Evolutionary conservation across 2,888 invertebrate genomes (phyloP).

Genomic region (Rhagonycha fulva): DNA sequence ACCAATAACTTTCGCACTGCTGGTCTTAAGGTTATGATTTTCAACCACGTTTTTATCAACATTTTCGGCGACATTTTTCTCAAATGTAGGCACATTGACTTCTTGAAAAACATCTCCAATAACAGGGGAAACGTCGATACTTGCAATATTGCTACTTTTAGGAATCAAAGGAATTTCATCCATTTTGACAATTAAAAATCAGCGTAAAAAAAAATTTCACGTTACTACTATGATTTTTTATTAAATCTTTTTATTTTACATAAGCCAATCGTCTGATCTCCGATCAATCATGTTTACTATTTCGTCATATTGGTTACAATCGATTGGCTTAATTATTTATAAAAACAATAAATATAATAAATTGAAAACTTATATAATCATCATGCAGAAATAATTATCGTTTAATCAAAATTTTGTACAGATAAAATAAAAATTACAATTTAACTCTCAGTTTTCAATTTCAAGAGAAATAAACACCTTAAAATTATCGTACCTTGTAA

Average conservation of each 20-base stretch:
- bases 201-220: background rate
- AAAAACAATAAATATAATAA: background rate
- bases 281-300: background rate
- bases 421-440: background rate
- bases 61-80: conserved; percentile 43
- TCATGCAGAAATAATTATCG: background rate
- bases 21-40: conserved; percentile 2
- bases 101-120: conserved; percentile 48
- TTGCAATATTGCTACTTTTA: conserved; percentile 32
- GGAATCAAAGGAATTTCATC: conserved; percentile 45
- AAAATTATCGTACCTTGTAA: background rate
- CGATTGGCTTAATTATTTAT: background rate
- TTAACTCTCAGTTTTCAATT: background rate
- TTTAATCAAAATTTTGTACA: background rate
- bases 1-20: background rate
- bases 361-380: background rate
- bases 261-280: background rate
- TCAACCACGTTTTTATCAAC: conserved; percentile 38
- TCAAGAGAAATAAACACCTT: background rate
- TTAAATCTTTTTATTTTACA: background rate
- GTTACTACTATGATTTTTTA: background rate
- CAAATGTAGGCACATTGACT: conserved; percentile 36
- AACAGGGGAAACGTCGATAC: conserved; percentile 42
- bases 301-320: background rate
- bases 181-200: conserved; percentile 36